A percentile compares a stretch with the other conserved stretches of the same genome.
These are phyloP conservation scores for Arenaria interpres DNA, from an alignment of 2,113 vertebrate species.

Conservation along the genomic window DNA sequence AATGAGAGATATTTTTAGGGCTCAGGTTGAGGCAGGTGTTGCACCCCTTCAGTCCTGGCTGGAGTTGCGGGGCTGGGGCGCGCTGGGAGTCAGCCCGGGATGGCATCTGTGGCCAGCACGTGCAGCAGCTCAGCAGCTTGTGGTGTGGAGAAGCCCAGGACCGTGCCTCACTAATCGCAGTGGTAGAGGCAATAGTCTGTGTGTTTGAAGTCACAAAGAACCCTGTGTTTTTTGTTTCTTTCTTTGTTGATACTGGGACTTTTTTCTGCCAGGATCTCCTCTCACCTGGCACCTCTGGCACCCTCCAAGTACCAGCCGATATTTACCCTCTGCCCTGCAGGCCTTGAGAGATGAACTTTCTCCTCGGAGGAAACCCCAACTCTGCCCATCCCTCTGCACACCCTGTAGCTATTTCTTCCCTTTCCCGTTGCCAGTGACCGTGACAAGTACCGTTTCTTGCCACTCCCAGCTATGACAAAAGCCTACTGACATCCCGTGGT, in stretches of 20 bases:
- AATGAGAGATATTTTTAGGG: background rate
- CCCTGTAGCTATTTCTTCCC: background rate
- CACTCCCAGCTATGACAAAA: background rate
- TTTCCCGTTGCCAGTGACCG: background rate
- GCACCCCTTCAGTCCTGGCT: background rate
- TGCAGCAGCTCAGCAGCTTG: background rate
- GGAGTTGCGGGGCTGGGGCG: fast-evolving
- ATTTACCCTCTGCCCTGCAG: background rate
- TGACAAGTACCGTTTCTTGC: background rate
- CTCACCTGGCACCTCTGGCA: background rate
- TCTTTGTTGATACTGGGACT: background rate
- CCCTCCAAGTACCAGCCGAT: background rate
- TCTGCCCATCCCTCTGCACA: background rate
- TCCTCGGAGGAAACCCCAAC: background rate
- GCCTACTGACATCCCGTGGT: background rate
- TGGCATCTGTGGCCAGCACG: fast-evolving
- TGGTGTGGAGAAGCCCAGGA: background rate
- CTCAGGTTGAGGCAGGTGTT: background rate
- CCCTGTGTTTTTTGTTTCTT: background rate
- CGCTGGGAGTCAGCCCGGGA: background rate
- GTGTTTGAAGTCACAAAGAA: background rate
- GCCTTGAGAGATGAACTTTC: background rate
- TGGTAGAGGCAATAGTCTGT: background rate
- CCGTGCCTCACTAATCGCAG: fast-evolving
- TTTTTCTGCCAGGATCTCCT: background rate